A percentile compares a stretch with the other conserved stretches of the same genome.
These are phyloP conservation scores for Lycocerus yunnanus DNA, from an alignment of 2,888 invertebrate species.

Conservation along the genomic window DNA sequence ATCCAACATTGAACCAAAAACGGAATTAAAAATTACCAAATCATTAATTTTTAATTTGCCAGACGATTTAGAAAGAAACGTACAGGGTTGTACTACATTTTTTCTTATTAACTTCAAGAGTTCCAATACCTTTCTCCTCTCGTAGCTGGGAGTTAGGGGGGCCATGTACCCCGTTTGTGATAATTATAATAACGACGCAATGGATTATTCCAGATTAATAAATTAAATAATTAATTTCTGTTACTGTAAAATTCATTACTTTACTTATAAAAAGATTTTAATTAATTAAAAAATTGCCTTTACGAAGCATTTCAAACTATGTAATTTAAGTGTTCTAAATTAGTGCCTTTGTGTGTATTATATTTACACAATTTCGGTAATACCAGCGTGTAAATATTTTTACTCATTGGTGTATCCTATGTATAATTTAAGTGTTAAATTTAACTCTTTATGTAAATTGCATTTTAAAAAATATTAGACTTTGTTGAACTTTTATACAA, in stretches of 20 bases:
- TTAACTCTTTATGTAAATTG: background rate
- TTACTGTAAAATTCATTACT: background rate
- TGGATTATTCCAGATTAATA: background rate
- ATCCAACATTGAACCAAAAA: background rate
- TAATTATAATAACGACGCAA: background rate
- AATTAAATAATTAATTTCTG: background rate
- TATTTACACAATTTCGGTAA: constrained; percentile 7
- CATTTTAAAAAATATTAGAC: background rate
- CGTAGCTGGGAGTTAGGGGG: background rate
- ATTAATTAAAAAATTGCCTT: constrained; percentile 12
- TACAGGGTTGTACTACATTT: background rate
- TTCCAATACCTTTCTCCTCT: background rate
- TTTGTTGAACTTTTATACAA: background rate
- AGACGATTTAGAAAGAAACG: no score
- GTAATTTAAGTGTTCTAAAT: constrained; percentile 22
- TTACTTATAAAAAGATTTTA: background rate
- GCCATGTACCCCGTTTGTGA: background rate
- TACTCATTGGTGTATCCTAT: background rate
- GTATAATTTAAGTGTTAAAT: background rate
- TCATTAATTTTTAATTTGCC: no score
- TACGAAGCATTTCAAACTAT: constrained; percentile 18
- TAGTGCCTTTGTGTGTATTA: constrained; percentile 18
- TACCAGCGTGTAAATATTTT: background rate
- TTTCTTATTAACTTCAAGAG: background rate
- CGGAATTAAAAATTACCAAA: background rate